phyloP scores from a whole-genome alignment of 2,113 vertebrate genomes.

The Promerops cafer region DNA sequence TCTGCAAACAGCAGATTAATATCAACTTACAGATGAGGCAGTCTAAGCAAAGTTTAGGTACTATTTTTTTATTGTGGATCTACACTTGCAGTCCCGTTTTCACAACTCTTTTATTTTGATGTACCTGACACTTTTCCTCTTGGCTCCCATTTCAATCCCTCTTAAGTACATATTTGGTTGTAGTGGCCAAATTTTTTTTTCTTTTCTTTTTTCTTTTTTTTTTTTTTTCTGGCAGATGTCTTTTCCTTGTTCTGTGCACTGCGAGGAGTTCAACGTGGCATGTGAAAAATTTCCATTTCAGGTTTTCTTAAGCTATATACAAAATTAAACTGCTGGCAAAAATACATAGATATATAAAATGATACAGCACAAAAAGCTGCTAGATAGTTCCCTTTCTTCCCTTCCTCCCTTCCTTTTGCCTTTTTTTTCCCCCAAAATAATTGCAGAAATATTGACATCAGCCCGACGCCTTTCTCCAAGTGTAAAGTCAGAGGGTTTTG shows the following conservation, averaged over 20 bases:
- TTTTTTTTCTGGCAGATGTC: neutral
- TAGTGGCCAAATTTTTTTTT: neutral
- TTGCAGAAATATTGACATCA: neutral
- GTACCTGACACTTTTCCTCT: conserved; percentile 31
- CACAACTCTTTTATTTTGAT: neutral
- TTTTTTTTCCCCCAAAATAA: neutral
- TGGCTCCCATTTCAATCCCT: neutral
- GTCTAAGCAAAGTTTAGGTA: neutral
- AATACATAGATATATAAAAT: neutral
- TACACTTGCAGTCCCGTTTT: neutral
- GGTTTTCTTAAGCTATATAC: conserved; percentile 18
- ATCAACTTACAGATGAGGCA: neutral
- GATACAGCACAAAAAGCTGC: neutral
- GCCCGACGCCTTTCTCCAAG: neutral
- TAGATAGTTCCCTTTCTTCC: neutral
- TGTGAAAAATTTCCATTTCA: conserved; percentile 51
- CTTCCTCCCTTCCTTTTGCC: neutral
- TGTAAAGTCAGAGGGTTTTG: neutral
- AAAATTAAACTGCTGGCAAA: conserved; percentile 31
- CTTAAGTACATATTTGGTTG: conserved; percentile 10
- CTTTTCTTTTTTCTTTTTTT: neutral
- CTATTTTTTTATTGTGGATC: neutral
- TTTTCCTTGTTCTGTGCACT: conserved; percentile 44
- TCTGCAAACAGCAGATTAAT: neutral
- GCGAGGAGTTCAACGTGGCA: conserved; percentile 33